Evolutionary conservation across 2,888 invertebrate genomes (phyloP), one percentile per base, ranked within the genome.

Genomic region (Caradrina clavipalpis): DNA sequence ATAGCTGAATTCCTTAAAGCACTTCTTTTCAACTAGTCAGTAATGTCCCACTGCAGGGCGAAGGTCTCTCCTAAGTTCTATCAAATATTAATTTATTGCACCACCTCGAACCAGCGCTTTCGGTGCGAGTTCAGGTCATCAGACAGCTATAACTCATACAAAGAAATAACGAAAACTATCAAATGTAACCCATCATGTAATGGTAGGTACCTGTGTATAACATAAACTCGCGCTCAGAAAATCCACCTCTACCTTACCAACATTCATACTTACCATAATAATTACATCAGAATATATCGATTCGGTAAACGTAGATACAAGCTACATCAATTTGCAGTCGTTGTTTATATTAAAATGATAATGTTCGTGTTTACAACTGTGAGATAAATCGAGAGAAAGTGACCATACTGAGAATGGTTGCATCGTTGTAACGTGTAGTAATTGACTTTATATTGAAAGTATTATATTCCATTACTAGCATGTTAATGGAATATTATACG

Each of bases 381-480:
- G 69, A 70, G 82, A 80, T 81, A 67, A 78, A 75, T 80, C n/a
- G 66, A 78, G 80, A 69, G 82, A 80, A 80, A 80, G 79, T 80
- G 58, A 50, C 35, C 26, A 49, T 63, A 50, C 68, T 61, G 50
- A 62, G 75, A 56, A 67, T 67, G n/a, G 49, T 50, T 62, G 60
- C 65, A 69, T 63, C 70, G 51, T 62, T 70, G 56, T 26, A 60
- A 39, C 58, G 11, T 69, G 66, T 73, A 57, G 73, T 78, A 81
- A 80, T 74, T 78, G 74, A 60, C 64, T 75, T 56, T 71, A 81
- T 67, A 74, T 47, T n/a, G 49, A 69, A 69, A 78, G 73, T 82
- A 78, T 81, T 78, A 78, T 63, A 47, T 81, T 80, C 74, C 79
- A 81, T 75, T 81, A 81, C 68, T 60, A 69, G 50, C 39, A 55